Evolutionary conservation across 2,888 invertebrate genomes (phyloP).

Genomic region (Dioctria rufipes): DNA sequence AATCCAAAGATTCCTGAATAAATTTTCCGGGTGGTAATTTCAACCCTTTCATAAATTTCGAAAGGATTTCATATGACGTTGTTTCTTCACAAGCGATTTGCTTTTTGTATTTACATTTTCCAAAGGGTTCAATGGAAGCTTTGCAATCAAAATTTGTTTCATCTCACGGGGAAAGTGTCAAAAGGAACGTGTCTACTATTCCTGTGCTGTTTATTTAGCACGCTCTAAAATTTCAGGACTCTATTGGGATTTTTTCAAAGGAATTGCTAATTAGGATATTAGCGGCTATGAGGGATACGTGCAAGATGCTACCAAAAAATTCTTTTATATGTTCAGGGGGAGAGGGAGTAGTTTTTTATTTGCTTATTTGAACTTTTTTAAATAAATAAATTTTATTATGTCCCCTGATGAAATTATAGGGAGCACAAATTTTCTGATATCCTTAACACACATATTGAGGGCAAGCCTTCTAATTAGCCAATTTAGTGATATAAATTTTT

Average conservation of each 20-base stretch:
- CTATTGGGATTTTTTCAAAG: slow-evolving; percentile 3
- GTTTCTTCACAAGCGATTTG: slow-evolving; percentile 26
- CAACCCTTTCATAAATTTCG: slow-evolving; percentile 48
- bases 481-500: too few species aligned
- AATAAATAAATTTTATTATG: too few species aligned
- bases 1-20: slow-evolving; percentile 49
- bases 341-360: too few species aligned
- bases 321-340: too few species aligned
- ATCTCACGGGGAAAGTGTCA: not conserved
- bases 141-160: slow-evolving; percentile 32
- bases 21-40: slow-evolving; percentile 47
- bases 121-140: slow-evolving; percentile 6
- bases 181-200: not conserved
- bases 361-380: too few species aligned
- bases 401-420: too few species aligned
- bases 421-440: too few species aligned
- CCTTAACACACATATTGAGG: too few species aligned
- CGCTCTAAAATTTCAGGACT: slow-evolving; percentile 13
- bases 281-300: too few species aligned
- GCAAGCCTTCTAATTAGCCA: too few species aligned
- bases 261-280: not conserved
- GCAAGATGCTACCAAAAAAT: too few species aligned
- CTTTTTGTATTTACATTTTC: slow-evolving; percentile 44
- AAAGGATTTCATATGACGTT: slow-evolving; percentile 28
- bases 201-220: slow-evolving; percentile 8